Conservation (phyloP, 2,113 vertebrate genomes). For the Hylia prasina region DNA sequence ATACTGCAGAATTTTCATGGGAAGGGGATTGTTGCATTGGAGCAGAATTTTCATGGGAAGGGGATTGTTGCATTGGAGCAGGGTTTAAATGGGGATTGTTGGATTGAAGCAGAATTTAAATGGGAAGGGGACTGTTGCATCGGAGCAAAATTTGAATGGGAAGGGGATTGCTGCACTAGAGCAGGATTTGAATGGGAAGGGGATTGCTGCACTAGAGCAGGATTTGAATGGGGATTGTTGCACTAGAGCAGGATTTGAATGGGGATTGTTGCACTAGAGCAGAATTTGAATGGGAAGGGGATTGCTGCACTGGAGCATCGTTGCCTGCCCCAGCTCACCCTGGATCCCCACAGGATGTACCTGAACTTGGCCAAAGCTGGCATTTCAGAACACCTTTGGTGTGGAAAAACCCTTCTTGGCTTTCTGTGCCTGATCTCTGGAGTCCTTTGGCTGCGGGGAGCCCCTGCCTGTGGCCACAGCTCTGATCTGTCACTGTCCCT, state of each 20-base stretch:
- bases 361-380: background rate
- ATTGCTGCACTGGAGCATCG: background rate
- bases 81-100: too few relatives aligned
- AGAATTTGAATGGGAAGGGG: background rate
- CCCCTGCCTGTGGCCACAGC: background rate
- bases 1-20: too few relatives aligned
- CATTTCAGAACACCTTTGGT: background rate
- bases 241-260: too few relatives aligned
- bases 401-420: background rate
- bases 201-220: too few relatives aligned
- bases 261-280: fast-evolving
- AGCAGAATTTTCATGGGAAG: background rate
- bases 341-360: background rate
- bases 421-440: background rate
- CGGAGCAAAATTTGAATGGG: too few relatives aligned
- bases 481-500: background rate
- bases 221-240: too few relatives aligned
- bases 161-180: too few relatives aligned
- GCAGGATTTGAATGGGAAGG: too few relatives aligned
- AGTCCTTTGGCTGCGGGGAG: background rate
- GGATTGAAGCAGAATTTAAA: too few relatives aligned
- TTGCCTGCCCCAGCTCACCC: background rate
- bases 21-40: too few relatives aligned
- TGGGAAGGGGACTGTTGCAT: too few relatives aligned
- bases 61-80: too few relatives aligned